Base-by-base conservation (phyloP, 2,797 vertebrate genomes). In the Dipus sagitta region DNA sequence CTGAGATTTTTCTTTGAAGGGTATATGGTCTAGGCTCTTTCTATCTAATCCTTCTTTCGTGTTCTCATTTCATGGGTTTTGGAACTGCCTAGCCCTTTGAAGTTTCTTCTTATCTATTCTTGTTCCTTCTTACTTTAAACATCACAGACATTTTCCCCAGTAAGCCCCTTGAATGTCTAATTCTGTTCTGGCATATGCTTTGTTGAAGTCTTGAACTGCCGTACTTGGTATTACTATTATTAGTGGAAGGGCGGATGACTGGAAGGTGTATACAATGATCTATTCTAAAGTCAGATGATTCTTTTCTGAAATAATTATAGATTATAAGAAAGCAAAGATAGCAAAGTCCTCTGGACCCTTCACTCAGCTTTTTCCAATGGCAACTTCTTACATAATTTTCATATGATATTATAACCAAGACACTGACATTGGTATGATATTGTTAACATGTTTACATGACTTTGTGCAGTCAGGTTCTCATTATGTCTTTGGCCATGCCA, bases 401-500 rank as follows among this genome's bases (percentile, higher is more conserved):
- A 62, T 34, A 79, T 5, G 30, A 91, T 60, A 10, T 80, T 80
- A 86, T 93, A 85, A 77, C 52, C 42, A 86, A 92, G 84, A 95
- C 88, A 91, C 14, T 67, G 68, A 80, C 77, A 90, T 72, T 12
- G 68, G 77, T 34, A 65, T n/a, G 58, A 85, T 87, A 90, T 64
- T 86, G 32, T 84, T 84, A 80, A 71, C 58, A 83, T 81, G 79
- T 38, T 92, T 78, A 77, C 64, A 64, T 32, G 70, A 80, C 42
- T 93, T 82, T 54, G 32, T 54, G 18, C 38, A 42, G 92, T 86
- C 34, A 34, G 54, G 68, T 85, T 94, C 75, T 94, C 60, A 87
- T 91, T 88, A 88, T 64, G 54, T 47, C 81, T 90, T 83, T 88
- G 65, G 81, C 47, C 5, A 81, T 68, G 81, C 94, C 85, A 28